phyloP scores from a whole-genome alignment of 2,888 invertebrate species.

The Chesias legatella region DNA sequence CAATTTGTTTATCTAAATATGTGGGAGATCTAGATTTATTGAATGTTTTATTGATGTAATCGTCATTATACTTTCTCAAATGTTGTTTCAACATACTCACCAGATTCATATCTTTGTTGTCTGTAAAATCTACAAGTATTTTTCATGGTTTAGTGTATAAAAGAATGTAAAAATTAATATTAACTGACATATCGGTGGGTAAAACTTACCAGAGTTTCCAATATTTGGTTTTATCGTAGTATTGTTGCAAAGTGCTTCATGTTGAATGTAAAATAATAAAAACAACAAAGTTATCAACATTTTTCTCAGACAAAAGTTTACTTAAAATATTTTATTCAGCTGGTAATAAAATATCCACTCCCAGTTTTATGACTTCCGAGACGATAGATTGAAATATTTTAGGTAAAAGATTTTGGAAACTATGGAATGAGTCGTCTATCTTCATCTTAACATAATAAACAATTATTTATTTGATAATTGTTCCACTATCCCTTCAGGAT shows the following conservation, averaged over 20 bases:
- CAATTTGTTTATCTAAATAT: not conserved
- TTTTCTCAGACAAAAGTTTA: not conserved
- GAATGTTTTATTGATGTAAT: constrained; percentile 35
- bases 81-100: constrained; percentile 38
- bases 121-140: constrained; percentile 1
- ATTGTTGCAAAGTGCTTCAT: constrained; percentile 1
- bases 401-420: not conserved
- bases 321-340: constrained; percentile 6
- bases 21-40: not conserved
- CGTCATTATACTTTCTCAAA: constrained; percentile 49
- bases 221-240: not conserved
- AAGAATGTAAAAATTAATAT: too few relatives aligned
- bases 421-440: constrained; percentile 4
- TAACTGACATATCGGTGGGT: not conserved
- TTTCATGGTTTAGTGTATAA: not conserved
- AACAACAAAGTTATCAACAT: constrained; percentile 7
- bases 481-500: too few relatives aligned
- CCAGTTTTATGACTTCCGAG: constrained; percentile 5
- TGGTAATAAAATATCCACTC: constrained; percentile 3
- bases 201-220: not conserved
- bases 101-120: constrained; percentile 27
- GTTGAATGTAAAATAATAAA: constrained; percentile 8
- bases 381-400: not conserved
- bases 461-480: too few relatives aligned
- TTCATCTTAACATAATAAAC: too few relatives aligned